Base-by-base conservation (phyloP, 2,888 invertebrate species). In the Monoplex corrugatus region DNA sequence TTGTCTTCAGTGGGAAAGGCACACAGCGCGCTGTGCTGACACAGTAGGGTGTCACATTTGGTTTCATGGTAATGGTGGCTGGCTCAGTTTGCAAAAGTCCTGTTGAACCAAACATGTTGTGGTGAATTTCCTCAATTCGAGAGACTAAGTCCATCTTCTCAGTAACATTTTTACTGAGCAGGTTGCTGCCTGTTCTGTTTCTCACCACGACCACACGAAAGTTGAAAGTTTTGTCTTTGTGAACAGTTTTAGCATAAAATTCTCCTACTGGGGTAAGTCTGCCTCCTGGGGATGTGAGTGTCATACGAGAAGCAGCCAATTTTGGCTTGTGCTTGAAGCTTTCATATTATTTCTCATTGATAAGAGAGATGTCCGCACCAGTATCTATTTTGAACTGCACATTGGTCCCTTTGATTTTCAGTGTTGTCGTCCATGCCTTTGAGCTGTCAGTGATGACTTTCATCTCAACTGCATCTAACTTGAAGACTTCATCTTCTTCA, bases 401-500 rank as follows among this genome's bases (percentile, higher is more conserved):
- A 1, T 6, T 6, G n/a, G 44, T 82, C 1, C 44, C n/a, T 44
- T 82, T 82, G 28, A 82, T 82, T 5, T 19, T 2, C 5, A 82
- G 82, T 3, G 28, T 82, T 44, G 5, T n/a, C 13, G 16, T n/a
- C 82, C 82, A 82, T 0, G n/a, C n/a, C n/a, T 82, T n/a, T n/a
- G 2, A n/a, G 28, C 44, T 44, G 5, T 82, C 82, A n/a, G 23
- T 44, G 44, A 82, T 82, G n/a, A 82, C 82, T 80, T 38, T 80
- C 80, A 43, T 2, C n/a, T 43, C 2, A n/a, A 43, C 5, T n/a
- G 82, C 2, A n/a, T 82, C 44, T 1, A 82, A 8, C 28, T 23
- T 16, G 23, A 32, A 82, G 10, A 44, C 82, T n/a, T 44, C 82
- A n/a, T 82, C 82, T 82, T 78, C 32, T n/a, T n/a, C n/a, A n/a